Conservation (phyloP, 2,113 vertebrate genomes). For the Malurus melanocephalus region DNA sequence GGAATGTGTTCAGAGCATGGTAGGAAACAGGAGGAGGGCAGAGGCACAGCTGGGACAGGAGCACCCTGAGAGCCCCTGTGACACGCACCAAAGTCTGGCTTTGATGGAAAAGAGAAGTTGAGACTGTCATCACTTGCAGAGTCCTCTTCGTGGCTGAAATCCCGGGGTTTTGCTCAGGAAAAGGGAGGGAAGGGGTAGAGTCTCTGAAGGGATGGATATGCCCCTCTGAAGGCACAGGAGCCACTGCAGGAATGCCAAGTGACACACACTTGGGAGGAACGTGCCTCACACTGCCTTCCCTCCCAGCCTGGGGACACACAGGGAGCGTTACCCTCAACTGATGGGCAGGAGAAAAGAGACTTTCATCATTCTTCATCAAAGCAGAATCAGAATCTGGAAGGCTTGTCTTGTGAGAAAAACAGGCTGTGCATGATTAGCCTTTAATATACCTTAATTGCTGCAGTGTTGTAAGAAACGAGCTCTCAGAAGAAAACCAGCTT, state of each 20-base stretch:
- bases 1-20: not conserved
- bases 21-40: not conserved
- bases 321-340: not conserved
- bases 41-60: not conserved
- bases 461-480: not conserved
- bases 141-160: not conserved
- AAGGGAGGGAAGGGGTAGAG: not conserved
- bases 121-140: not conserved
- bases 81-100: not conserved
- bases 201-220: not conserved
- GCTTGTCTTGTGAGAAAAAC: constrained; percentile 16
- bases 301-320: not conserved
- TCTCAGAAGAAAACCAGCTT: not conserved
- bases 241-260: not conserved
- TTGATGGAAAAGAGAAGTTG: not conserved
- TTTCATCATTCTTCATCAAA: not conserved
- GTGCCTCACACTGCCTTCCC: not conserved
- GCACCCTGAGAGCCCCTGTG: not conserved
- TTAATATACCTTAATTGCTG: not conserved
- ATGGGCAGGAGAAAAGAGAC: not conserved
- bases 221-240: not conserved
- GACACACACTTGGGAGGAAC: not conserved
- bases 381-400: constrained; percentile 5
- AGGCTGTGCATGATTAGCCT: not conserved
- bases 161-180: not conserved